These are phyloP conservation scores for Phyllostomus discolor DNA, from an alignment of 2,113 vertebrate genomes.

Conservation along the genomic window DNA sequence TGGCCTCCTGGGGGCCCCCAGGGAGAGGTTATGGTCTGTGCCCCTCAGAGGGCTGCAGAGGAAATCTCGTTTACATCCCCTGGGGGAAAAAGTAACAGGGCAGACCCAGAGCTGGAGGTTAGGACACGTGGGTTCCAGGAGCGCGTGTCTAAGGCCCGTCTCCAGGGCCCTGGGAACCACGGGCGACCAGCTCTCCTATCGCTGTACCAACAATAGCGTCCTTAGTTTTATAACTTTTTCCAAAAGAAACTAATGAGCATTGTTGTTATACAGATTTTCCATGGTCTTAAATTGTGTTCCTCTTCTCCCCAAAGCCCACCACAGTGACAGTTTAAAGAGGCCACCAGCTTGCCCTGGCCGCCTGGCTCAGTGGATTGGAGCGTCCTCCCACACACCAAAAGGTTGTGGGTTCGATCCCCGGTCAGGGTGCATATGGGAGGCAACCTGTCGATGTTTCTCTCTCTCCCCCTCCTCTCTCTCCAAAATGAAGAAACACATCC, in stretches of 20 bases:
- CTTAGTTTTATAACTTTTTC: neutral
- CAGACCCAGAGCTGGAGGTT: neutral
- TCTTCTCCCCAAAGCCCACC: neutral
- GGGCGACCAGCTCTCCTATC: neutral
- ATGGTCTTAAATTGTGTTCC: neutral
- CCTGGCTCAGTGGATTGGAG: no score
- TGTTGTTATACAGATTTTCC: neutral
- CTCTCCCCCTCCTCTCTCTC: no score
- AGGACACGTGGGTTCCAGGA: neutral
- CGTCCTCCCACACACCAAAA: no score
- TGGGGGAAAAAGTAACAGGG: neutral
- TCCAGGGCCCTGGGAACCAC: neutral
- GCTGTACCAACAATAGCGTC: neutral
- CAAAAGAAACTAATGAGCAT: neutral
- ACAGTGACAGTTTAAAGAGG: neutral
- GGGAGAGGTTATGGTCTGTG: neutral
- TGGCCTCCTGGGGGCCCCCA: neutral
- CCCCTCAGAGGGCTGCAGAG: neutral
- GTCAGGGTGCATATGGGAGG: no score
- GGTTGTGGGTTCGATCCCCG: no score
- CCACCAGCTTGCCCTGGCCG: no score
- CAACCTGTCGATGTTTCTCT: no score
- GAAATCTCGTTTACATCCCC: neutral
- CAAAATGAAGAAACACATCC: no score
- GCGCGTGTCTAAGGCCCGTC: neutral